phyloP scores from a whole-genome alignment of 2,888 invertebrate genomes.

The Hydroisotoma schaefferi region DNA sequence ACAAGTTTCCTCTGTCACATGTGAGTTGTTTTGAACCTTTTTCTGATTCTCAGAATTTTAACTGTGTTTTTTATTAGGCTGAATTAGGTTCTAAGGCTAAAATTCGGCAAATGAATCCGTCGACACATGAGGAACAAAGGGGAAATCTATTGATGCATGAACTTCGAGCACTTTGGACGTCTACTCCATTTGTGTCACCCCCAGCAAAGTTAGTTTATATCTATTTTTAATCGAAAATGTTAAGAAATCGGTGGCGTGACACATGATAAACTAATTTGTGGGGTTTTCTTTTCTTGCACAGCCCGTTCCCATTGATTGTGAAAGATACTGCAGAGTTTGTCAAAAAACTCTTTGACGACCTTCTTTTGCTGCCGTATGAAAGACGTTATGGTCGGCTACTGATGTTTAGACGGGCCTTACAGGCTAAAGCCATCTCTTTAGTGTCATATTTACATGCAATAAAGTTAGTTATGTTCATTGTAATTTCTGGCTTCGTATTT shows the following conservation, averaged over 20 bases:
- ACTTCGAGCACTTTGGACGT: constrained; percentile 41
- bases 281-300: constrained; percentile 10
- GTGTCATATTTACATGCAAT: constrained; percentile 43
- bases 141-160: constrained; percentile 41
- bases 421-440: constrained; percentile 44
- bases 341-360: constrained; percentile 39
- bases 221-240: not conserved
- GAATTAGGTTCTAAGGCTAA: constrained; percentile 43
- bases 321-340: constrained; percentile 45
- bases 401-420: constrained; percentile 39
- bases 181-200: constrained; percentile 25
- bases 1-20: constrained; percentile 42
- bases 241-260: not conserved
- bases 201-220: constrained; percentile 41
- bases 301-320: constrained; percentile 37
- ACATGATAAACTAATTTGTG: not conserved
- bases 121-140: constrained; percentile 30
- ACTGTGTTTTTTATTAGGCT: constrained; percentile 27
- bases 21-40: constrained; percentile 26
- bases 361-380: constrained; percentile 36
- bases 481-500: too few species aligned
- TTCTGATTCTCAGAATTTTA: constrained; percentile 1
- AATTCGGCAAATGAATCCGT: constrained; percentile 39
- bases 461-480: too few species aligned
- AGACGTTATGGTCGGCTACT: constrained; percentile 40